Percentiles rank a stretch among this genome's conserved stretches.
Conservation (phyloP, 1,140 invertebrate species). For the Oreohelix idahoensis region DNA sequence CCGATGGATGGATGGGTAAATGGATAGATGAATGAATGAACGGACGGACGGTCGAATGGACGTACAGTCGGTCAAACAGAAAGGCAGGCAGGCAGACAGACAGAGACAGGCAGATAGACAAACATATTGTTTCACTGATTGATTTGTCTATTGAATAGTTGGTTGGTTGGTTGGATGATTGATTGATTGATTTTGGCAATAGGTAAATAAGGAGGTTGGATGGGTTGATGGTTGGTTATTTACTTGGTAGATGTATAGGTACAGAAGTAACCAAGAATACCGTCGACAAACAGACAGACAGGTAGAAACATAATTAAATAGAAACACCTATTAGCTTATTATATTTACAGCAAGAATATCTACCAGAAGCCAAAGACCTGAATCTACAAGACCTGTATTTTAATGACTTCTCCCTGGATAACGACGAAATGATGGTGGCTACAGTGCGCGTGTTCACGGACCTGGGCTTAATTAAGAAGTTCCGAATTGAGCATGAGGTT, state of each 20-base stretch:
- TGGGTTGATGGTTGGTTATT: neutral
- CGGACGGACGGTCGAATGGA: too few relatives aligned
- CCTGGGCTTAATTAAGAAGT: constrained; percentile 90
- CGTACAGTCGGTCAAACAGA: too few relatives aligned
- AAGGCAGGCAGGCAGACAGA: too few relatives aligned
- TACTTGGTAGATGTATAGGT: too few relatives aligned
- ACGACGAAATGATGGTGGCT: constrained; percentile 92
- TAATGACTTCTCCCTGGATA: constrained; percentile 89
- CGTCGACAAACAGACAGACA: neutral
- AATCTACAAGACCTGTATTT: constrained; percentile 81
- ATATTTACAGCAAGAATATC: constrained; percentile 44
- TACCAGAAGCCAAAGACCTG: constrained; percentile 54
- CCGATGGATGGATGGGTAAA: neutral
- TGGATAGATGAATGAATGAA: too few relatives aligned
- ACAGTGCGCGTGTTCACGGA: constrained; percentile 93
- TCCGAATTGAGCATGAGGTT: constrained; percentile 94
- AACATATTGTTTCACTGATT: too few relatives aligned
- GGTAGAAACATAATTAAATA: neutral
- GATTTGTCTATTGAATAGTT: too few relatives aligned
- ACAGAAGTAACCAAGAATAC: too few relatives aligned
- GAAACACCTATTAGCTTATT: neutral
- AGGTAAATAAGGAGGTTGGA: too few relatives aligned
- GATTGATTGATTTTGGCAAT: constrained; percentile 10
- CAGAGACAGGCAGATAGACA: too few relatives aligned
- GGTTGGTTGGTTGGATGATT: neutral